A percentile compares a stretch with the other conserved stretches of the same genome.
Evolutionary conservation across 2,888 invertebrate genomes (phyloP).

Genomic region (Conchocele bisecta): DNA sequence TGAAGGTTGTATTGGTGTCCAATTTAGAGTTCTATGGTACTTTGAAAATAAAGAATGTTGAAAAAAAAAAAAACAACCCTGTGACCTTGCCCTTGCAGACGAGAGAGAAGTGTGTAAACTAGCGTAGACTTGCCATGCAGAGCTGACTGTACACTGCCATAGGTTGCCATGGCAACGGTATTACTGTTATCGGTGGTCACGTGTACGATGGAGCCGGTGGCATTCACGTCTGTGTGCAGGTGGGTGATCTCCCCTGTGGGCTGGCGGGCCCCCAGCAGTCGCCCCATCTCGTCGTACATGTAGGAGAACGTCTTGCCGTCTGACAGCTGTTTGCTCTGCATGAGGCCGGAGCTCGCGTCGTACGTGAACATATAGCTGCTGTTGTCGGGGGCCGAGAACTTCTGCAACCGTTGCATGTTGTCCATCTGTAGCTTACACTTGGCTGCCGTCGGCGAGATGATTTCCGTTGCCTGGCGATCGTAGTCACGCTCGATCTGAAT

Average conservation of each 20-base stretch:
- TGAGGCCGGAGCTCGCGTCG: slow-evolving; percentile 92
- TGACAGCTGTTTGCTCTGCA: slow-evolving; percentile 85
- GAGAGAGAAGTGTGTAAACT: slow-evolving; percentile 56
- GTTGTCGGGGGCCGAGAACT: slow-evolving; percentile 93
- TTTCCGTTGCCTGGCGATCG: slow-evolving; percentile 90
- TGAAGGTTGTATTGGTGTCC: too few relatives aligned
- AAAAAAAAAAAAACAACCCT: too few relatives aligned
- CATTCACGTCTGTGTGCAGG: slow-evolving; percentile 78
- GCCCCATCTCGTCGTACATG: slow-evolving; percentile 94
- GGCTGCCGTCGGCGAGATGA: slow-evolving; percentile 75
- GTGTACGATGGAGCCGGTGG: slow-evolving; percentile 82
- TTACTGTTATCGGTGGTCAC: slow-evolving; percentile 81
- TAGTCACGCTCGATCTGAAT: slow-evolving; percentile 94
- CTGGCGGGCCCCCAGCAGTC: slow-evolving; percentile 92
- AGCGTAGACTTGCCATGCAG: slow-evolving; percentile 81
- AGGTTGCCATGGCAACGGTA: slow-evolving; percentile 81
- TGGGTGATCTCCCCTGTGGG: slow-evolving; percentile 96
- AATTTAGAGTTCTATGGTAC: too few relatives aligned
- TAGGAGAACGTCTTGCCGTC: slow-evolving; percentile 92
- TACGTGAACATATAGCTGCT: slow-evolving; percentile 97
- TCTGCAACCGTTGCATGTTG: slow-evolving; percentile 95
- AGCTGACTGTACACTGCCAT: slow-evolving; percentile 82
- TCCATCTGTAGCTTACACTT: slow-evolving; percentile 89
- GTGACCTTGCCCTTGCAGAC: slow-evolving; percentile 18
- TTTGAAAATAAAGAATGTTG: too few relatives aligned